Evolutionary conservation across 2,888 invertebrate genomes (phyloP).

Genomic region (Drosophila buzzatii): DNA sequence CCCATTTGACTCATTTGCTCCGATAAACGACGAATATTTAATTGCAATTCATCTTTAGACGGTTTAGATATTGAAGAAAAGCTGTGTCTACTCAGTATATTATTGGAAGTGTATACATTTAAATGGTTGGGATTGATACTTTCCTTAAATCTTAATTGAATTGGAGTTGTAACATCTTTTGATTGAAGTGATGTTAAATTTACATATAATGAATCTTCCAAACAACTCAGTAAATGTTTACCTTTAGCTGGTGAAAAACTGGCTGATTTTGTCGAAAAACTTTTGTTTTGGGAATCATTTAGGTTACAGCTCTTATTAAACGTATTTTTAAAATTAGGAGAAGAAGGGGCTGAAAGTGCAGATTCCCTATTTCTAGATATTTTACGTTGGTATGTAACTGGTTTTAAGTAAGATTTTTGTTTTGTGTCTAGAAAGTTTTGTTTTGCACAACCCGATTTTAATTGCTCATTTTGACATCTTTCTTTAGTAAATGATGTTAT

Average conservation of each 20-base stretch:
- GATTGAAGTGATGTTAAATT: slow-evolving; percentile 23
- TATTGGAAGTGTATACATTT: slow-evolving; percentile 75
- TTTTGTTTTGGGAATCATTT: slow-evolving; percentile 39
- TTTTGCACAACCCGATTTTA: slow-evolving; percentile 69
- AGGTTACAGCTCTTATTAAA: slow-evolving; percentile 63
- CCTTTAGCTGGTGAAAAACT: slow-evolving; percentile 74
- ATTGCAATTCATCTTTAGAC: slow-evolving; percentile 80
- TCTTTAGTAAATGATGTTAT: slow-evolving; percentile 22
- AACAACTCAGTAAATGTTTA: slow-evolving; percentile 59
- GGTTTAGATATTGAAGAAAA: slow-evolving; percentile 80
- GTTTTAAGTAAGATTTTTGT: slow-evolving; percentile 52
- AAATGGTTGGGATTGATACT: slow-evolving; percentile 63
- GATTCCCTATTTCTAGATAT: slow-evolving; percentile 53
- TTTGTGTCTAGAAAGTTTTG: slow-evolving; percentile 54
- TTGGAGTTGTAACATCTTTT: slow-evolving; percentile 19
- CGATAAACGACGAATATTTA: slow-evolving; percentile 84
- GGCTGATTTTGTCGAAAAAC: slow-evolving; percentile 61
- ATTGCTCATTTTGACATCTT: slow-evolving; percentile 55
- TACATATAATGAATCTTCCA: slow-evolving; percentile 39
- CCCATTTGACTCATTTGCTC: slow-evolving; percentile 78
- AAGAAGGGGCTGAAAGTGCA: slow-evolving; percentile 78
- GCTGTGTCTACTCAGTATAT: slow-evolving; percentile 83
- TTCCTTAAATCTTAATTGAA: slow-evolving; percentile 23
- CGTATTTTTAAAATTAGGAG: slow-evolving; percentile 71
- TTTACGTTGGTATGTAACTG: slow-evolving; percentile 73